Base-by-base conservation (phyloP, 1,140 invertebrate species). In the Sycophila sp. region DNA sequence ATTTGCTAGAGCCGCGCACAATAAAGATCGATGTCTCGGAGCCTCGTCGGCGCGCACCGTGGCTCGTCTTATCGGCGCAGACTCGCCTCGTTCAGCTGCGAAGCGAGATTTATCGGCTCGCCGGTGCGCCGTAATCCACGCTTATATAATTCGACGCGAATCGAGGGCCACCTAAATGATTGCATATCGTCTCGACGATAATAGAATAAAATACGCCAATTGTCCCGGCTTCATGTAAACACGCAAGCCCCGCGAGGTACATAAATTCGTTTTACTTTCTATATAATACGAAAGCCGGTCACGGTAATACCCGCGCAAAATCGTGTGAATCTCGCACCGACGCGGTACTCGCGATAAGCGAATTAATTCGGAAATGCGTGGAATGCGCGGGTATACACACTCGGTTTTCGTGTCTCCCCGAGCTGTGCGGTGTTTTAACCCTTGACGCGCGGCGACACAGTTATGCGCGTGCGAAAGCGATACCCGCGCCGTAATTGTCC, bases 401-500 rank as follows among this genome's bases (percentile, higher is more conserved):
- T n/a, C n/a, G n/a, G n/a, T n/a, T n/a, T n/a, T n/a, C n/a, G n/a
- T n/a, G n/a, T n/a, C n/a, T n/a, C n/a, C n/a, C n/a, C n/a, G n/a
- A n/a, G n/a, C n/a, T n/a, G n/a, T n/a, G n/a, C n/a, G n/a, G n/a
- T n/a, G n/a, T n/a, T n/a, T n/a, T n/a, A n/a, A n/a, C n/a, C n/a
- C n/a, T n/a, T n/a, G n/a, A n/a, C n/a, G n/a, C n/a, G n/a, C n/a
- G n/a, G n/a, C n/a, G n/a, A n/a, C n/a, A n/a, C n/a, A n/a, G n/a
- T n/a, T 5, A n/a, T 6, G 19, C 4, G 2, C 58, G 58, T 19
- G 7, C 47, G 47, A 38, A 36, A 28, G 15, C 47, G 45, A 64
- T 51, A 64, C 42, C 24, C 70, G 71, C 69, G 55, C 34, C 36
- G 59, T 74, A 74, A 76, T 76, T 76, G 75, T 74, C 72, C 63